A percentile compares a stretch with the other conserved stretches of the same genome.
Conservation (phyloP, 2,113 vertebrate species). For the Embiotoca jacksoni region DNA sequence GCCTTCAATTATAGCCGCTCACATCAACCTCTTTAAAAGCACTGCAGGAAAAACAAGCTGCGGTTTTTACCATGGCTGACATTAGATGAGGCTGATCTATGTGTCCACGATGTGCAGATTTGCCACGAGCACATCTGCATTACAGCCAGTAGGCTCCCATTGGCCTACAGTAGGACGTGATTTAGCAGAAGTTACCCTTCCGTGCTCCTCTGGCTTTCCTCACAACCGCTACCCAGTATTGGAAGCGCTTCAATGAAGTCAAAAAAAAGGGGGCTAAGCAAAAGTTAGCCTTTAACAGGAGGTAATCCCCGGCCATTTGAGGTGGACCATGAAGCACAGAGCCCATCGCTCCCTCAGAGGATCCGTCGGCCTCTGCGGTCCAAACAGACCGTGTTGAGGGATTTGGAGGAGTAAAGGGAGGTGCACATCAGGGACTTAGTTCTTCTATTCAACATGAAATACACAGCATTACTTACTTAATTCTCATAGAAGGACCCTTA, state of each 20-base stretch:
- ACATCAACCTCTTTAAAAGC: slow-evolving; percentile 1
- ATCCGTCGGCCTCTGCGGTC: neutral
- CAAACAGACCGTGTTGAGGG: neutral
- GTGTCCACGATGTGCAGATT: neutral
- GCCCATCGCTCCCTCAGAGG: neutral
- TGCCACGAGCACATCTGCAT: neutral
- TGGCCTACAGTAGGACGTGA: neutral
- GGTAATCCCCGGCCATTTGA: neutral
- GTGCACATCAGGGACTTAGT: neutral
- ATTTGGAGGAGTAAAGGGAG: neutral
- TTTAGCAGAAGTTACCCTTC: neutral
- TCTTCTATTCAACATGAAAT: neutral
- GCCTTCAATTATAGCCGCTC: neutral
- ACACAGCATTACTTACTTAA: neutral
- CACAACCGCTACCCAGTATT: neutral
- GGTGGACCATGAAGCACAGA: neutral
- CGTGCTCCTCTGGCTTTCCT: neutral
- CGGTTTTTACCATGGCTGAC: neutral
- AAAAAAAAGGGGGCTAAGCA: neutral
- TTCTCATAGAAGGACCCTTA: neutral
- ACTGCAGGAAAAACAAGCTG: neutral
- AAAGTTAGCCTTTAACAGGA: neutral
- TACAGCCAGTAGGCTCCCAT: neutral
- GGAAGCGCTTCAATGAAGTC: neutral
- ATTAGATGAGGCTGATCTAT: neutral